A percentile compares a stretch with the other conserved stretches of the same genome.
Evolutionary conservation across 1,140 invertebrate species (phyloP).

Genomic region (Brachionus paranguensis): DNA sequence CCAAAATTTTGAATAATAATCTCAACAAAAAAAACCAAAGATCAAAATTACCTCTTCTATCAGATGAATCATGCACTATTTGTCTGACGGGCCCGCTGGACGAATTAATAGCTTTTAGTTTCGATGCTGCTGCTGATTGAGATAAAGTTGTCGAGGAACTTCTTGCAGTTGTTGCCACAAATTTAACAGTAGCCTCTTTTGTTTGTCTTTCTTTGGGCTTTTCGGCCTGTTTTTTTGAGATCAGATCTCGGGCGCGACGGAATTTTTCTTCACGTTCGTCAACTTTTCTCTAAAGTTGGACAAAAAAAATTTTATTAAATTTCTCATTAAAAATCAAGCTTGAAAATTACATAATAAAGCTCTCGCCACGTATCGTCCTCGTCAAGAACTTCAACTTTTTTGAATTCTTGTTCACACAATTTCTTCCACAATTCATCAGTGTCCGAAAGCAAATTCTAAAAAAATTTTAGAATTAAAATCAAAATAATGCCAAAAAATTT

Average conservation of each 20-base stretch:
- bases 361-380: slow-evolving; percentile 32
- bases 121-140: background rate
- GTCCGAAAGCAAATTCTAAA: background rate
- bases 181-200: slow-evolving; percentile 16
- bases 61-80: slow-evolving; percentile 26
- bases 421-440: slow-evolving; percentile 31
- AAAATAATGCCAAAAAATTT: background rate
- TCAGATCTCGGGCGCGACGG: slow-evolving; percentile 5
- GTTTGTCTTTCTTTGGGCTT: slow-evolving; percentile 36
- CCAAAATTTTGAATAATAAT: no score
- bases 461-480: background rate
- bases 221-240: slow-evolving; percentile 12
- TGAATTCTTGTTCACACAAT: slow-evolving; percentile 35
- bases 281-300: background rate
- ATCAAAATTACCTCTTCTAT: background rate
- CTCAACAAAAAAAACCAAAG: no score
- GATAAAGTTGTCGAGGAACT: background rate
- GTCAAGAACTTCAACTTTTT: background rate
- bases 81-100: background rate
- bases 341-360: slow-evolving; percentile 15
- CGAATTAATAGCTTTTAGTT: background rate
- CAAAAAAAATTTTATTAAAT: background rate
- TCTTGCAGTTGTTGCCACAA: background rate
- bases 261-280: slow-evolving; percentile 39
- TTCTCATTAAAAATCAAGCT: background rate